Evolutionary conservation across 2,113 vertebrate genomes (phyloP), one percentile per base, ranked within the genome.

Genomic region (Aphyosemion australe): DNA sequence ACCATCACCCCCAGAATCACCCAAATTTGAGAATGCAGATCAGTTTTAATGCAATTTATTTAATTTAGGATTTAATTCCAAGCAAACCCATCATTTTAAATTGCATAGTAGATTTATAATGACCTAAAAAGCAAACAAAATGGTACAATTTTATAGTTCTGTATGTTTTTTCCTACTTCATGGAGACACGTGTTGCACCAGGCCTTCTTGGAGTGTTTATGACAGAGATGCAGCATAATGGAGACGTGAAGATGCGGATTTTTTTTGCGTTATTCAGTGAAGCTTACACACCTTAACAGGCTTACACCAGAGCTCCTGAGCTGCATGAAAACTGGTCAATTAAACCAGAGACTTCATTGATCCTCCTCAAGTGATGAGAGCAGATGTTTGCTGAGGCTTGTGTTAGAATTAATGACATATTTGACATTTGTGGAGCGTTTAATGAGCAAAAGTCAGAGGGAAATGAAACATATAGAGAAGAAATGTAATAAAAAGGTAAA

Each of bases 151-250:
- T 37, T 37, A 10, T 37, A 6, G 4, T 37, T 41, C 5, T 41
- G 19, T 14, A 43, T 19, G 14, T 46, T 21, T 18, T 34, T 39
- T 50, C 58, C 37, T 39, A n/a, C 45, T 26, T 72, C 60, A 12
- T 39, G 61, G 61, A 48, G 70, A 65, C 78, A 79, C 76, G 80
- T 79, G 78, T 81, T 79, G 63, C 69, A 57, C 65, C 16, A 2
- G 69, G 37, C 53, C 50, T 59, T 67, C 75, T 78, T 76, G 45
- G 62, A 63, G 39, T 58, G 59, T 42, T 19, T 19, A 12, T 12
- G 13, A 43, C 12, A 7, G 39, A 42, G 21, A 53, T 15, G 15
- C 34, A 53, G 49, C 32, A n/a, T 58, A 53, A 57, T 42, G 34
- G 31, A 68, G 51, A 50, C 20, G 46, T 19, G 5, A 41, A 31